Evolutionary conservation across 2,797 vertebrate genomes (phyloP).

Genomic region (Acrocephalus scirpaceus): DNA sequence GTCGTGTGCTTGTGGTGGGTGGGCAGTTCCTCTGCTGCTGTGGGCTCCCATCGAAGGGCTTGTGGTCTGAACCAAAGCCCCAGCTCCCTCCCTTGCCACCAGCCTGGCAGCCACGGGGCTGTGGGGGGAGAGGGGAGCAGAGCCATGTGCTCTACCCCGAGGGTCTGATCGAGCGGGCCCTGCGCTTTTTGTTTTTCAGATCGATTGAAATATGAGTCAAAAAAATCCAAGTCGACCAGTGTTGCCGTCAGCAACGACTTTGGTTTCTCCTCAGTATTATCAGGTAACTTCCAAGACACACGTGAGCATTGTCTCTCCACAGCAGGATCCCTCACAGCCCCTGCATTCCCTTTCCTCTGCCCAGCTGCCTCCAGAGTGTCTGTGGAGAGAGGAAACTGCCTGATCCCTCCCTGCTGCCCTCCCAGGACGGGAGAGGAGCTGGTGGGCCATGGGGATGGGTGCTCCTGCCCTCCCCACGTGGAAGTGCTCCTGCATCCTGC

Average conservation of each 20-base stretch:
- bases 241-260: constrained; percentile 76
- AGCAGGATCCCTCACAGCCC: background rate
- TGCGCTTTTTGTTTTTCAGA: constrained; percentile 83
- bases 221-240: constrained; percentile 89
- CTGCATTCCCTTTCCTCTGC: background rate
- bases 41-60: background rate
- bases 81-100: background rate
- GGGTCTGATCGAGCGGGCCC: background rate
- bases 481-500: background rate
- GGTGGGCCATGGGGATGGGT: background rate
- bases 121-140: background rate
- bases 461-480: background rate
- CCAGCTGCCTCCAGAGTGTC: background rate
- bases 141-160: background rate
- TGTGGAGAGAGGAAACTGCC: background rate
- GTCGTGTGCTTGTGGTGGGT: accelerated
- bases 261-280: constrained; percentile 62
- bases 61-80: background rate
- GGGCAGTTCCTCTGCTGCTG: background rate
- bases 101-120: background rate
- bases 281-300: constrained; percentile 64
- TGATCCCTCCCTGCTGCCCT: background rate
- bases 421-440: accelerated
- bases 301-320: accelerated
- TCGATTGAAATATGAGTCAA: constrained; percentile 97